These are phyloP conservation scores for Meghimatium bilineatum DNA, from an alignment of 2,888 invertebrate species.

Conservation along the genomic window DNA sequence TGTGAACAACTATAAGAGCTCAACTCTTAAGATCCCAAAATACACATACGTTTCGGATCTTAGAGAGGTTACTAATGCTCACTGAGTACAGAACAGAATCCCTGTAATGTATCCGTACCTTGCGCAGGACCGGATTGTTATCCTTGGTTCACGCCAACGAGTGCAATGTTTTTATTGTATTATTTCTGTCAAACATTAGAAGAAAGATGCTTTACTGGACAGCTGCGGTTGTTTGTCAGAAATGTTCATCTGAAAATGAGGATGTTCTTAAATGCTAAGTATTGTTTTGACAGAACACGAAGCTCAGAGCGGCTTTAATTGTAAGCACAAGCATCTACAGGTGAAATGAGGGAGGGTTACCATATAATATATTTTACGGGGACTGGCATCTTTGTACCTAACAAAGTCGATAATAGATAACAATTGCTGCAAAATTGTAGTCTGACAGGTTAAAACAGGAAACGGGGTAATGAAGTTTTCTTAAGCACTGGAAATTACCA, in stretches of 20 bases:
- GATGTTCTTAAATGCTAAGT: not conserved
- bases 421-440: too few species aligned
- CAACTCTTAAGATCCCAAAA: not conserved
- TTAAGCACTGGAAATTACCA: too few species aligned
- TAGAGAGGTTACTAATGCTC: constrained; percentile 22
- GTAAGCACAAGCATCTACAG: too few species aligned
- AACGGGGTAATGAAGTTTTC: too few species aligned
- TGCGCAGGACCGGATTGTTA: constrained; percentile 7
- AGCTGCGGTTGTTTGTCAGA: constrained; percentile 15
- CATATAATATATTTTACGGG: too few species aligned
- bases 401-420: too few species aligned
- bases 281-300: not conserved
- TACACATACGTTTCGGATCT: constrained; percentile 11
- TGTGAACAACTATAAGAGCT: not conserved
- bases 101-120: not conserved
- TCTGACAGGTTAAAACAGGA: too few species aligned
- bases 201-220: not conserved
- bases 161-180: constrained; percentile 21
- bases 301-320: too few species aligned
- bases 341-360: too few species aligned
- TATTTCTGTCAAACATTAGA: not conserved
- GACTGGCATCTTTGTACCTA: too few species aligned
- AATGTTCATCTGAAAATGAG: not conserved
- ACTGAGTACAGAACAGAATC: not conserved
- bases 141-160: constrained; percentile 27